These are phyloP conservation scores for Trematomus loennbergii DNA, from an alignment of 2,113 vertebrate genomes.

Conservation along the genomic window DNA sequence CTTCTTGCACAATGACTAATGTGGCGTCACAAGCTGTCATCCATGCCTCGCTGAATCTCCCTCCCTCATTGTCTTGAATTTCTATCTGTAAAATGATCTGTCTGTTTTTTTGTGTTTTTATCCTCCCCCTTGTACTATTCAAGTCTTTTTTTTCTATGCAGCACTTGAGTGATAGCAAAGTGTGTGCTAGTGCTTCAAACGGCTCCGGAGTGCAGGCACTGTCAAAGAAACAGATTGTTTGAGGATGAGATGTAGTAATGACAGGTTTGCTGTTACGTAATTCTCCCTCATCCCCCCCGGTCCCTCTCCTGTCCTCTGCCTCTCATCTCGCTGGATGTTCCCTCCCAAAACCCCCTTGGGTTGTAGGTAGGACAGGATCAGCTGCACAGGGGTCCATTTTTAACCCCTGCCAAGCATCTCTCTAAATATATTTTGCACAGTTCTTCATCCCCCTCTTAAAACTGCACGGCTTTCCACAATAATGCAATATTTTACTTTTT, in stretches of 20 bases:
- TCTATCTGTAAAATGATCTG: conserved; percentile 68
- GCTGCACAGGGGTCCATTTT: conserved; percentile 60
- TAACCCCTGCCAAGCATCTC: conserved; percentile 66
- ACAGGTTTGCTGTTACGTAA: conserved; percentile 71
- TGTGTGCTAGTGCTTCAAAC: conserved; percentile 63
- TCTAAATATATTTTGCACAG: no score
- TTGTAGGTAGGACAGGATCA: conserved; percentile 66
- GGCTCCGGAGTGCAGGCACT: conserved; percentile 48
- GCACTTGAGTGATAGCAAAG: conserved; percentile 59
- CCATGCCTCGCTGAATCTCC: conserved; percentile 68
- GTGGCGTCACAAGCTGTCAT: conserved; percentile 79
- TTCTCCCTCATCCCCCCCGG: conserved; percentile 2
- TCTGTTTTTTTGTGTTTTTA: conserved; percentile 25
- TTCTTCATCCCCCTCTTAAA: no score
- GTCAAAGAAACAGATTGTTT: conserved; percentile 67
- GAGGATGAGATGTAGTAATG: conserved; percentile 59
- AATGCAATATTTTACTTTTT: no score
- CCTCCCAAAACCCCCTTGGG: conserved; percentile 42
- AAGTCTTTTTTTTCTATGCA: conserved; percentile 36
- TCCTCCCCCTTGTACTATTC: conserved; percentile 29
- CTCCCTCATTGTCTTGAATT: conserved; percentile 61
- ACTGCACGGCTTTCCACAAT: no score
- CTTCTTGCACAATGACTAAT: conserved; percentile 74
- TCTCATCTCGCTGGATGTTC: conserved; percentile 53
- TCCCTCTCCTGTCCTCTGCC: conserved; percentile 61